These are phyloP conservation scores for Tinea pellionella DNA, from an alignment of 2,888 invertebrate genomes.

Conservation along the genomic window DNA sequence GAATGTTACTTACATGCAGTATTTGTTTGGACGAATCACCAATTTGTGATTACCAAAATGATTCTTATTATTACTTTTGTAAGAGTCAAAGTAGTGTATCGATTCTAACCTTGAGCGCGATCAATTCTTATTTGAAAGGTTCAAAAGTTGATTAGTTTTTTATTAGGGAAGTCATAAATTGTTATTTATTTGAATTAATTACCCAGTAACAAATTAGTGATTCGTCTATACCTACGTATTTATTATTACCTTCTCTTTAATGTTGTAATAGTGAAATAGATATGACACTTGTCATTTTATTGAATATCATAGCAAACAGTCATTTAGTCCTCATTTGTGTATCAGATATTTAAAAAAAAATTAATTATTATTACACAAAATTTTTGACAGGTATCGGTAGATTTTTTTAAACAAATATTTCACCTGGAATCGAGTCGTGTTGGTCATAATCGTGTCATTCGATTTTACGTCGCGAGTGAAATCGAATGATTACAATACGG, in stretches of 20 bases:
- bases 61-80: no score
- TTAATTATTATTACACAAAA: background rate
- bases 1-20: background rate
- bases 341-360: background rate
- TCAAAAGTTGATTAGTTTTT: no score
- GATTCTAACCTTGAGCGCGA: no score
- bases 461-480: background rate
- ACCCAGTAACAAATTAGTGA: no score
- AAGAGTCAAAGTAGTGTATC: no score
- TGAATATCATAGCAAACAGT: background rate
- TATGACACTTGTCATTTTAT: background rate
- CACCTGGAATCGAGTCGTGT: background rate
- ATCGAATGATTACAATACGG: background rate
- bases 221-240: no score
- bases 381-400: background rate
- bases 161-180: no score
- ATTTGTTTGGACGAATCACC: no score
- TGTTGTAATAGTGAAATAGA: background rate
- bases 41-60: no score
- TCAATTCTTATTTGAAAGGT: no score
- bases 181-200: no score
- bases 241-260: background rate
- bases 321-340: background rate
- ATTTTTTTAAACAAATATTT: background rate
- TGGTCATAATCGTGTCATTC: background rate